Base-by-base conservation (phyloP, 2,797 vertebrate genomes). In the Holocentrus rufus region DNA sequence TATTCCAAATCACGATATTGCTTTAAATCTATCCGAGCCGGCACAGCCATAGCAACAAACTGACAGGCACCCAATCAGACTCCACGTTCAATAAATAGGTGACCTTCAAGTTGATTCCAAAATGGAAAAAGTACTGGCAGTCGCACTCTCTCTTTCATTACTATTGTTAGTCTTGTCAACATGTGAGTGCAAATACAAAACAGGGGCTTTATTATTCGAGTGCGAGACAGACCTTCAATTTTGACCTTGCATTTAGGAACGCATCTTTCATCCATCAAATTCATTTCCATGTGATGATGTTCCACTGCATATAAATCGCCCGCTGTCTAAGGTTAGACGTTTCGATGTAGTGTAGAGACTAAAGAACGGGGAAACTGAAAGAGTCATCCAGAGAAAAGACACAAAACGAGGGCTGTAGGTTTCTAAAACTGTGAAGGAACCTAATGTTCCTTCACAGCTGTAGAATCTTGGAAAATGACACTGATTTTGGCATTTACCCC, bases 271-370 rank as follows among this genome's bases (percentile, higher is more conserved):
- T 83, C 66, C 52, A 74, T 83, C 79, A 87, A 78, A 85, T 72
- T 86, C 22, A 88, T 90, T 90, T 91, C 72, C 68, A 71, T 72
- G 25, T 85, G 86, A 85, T 84, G 74, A 85, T 83, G 78, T 81
- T 77, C 46, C 58, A 60, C 44, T 87, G 82, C 76, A 85, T 83
- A 81, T 69, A 85, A 87, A 87, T 78, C 70, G 76, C 62, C 74
- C 78, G 64, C 67, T 44, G 59, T 83, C 84, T 85, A 70, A 67
- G 57, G 53, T 52, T 55, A 64, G 63, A 63, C 72, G 83, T 79
- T 78, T 72, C 80, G 67, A 67, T 65, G 63, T 60, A 42, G 72
- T 5, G 5, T 13, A 57, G 27, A 31, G 36, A 67, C 39, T 53
- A 72, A 57, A 9, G 11, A 36, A 27, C 57, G 20, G 49, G 27